These are phyloP conservation scores for Thunnus thynnus DNA, from an alignment of 2,113 vertebrate genomes.

Conservation along the genomic window DNA sequence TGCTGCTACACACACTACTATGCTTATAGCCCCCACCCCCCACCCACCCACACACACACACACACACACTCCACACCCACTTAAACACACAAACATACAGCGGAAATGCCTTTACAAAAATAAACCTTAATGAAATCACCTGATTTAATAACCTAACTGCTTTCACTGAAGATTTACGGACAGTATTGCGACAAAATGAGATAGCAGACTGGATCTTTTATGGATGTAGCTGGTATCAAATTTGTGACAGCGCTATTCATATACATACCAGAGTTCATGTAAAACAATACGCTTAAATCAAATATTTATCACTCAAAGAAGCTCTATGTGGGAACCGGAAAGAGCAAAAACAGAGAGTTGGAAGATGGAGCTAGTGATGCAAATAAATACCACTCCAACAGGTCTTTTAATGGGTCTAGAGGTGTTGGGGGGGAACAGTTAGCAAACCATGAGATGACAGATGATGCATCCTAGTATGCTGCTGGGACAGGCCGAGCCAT, in stretches of 20 bases:
- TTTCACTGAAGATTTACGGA: constrained; percentile 33
- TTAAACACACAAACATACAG: constrained; percentile 27
- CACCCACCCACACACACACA: constrained; percentile 21
- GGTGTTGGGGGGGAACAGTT: constrained; percentile 51
- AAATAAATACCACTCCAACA: constrained; percentile 58
- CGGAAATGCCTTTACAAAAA: constrained; percentile 36
- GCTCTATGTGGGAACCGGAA: constrained; percentile 31
- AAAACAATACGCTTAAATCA: constrained; percentile 38
- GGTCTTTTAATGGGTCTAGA: constrained; percentile 66
- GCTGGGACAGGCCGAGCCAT: constrained; percentile 80
- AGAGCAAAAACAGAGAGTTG: neutral
- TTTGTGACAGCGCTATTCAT: constrained; percentile 28
- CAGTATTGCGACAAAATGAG: constrained; percentile 9
- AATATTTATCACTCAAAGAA: constrained; percentile 55
- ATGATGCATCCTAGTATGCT: constrained; percentile 83
- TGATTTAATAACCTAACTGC: constrained; percentile 33
- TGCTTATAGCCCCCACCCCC: constrained; percentile 5
- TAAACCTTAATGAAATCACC: constrained; percentile 39
- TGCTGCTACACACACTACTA: constrained; percentile 38
- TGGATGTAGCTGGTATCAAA: neutral
- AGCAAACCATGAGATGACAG: constrained; percentile 78
- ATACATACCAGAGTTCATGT: neutral
- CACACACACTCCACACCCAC: constrained; percentile 34
- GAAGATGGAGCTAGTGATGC: constrained; percentile 39
- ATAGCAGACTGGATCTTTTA: neutral